Base-by-base conservation (phyloP, 2,113 vertebrate genomes). In the Martes martes region DNA sequence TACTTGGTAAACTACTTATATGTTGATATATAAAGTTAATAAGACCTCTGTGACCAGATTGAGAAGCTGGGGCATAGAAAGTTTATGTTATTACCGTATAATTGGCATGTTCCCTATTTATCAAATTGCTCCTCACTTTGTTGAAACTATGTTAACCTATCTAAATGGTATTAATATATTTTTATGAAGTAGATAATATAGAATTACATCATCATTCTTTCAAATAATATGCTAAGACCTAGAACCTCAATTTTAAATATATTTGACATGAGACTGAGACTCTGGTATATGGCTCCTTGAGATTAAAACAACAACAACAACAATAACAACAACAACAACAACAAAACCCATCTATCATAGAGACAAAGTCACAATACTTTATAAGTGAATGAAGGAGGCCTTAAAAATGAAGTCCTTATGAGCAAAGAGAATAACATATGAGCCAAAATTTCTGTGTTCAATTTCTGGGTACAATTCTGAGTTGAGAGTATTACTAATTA, bases 161-260 rank as follows among this genome's bases (percentile, higher is more conserved):
- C 19, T 91, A 69, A 81, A 57, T 79, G 11, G 14, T 39, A 36
- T 45, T 79, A 16, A 67, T 89, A 23, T 65, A 59, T 55, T 79
- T 83, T 93, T 79, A 36, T 36, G 63, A 86, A 86, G 65, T 33
- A 93, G 33, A 28, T 57, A 16, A 90, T 91, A 0, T 88, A 10
- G 76, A 39, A 69, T 24, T 87, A 19, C 69, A 69, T 71, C 67
- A 71, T 92, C 79, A 79, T 86, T 93, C 50, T 96, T 97, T 95
- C 31, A 95, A 76, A 78, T 65, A 78, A 78, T 92, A 47, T 81
- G 31, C 33, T 39, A 52, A 86, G 31, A 93, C 87, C 19, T 21
- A 45, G 81, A 80, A 18, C 13, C 36, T 73, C 61, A 95, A 52
- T 47, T 36, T 88, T 88, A 78, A 83, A 42, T 88, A 23, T 63